These are phyloP conservation scores for Parnassius mnemosyne DNA, from an alignment of 2,888 invertebrate genomes.

Conservation along the genomic window DNA sequence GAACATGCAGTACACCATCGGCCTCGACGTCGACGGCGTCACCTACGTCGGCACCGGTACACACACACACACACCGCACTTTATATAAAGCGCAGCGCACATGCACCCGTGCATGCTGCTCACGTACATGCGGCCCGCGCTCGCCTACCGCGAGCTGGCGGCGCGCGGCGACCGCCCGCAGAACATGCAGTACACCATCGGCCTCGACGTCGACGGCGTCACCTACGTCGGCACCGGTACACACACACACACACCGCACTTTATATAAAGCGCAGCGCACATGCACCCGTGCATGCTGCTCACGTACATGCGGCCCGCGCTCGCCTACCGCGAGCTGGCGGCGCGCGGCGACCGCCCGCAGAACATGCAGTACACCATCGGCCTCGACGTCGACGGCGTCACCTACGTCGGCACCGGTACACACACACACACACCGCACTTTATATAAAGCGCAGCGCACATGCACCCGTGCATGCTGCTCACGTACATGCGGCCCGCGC, in stretches of 20 bases:
- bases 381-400: constrained; percentile 82
- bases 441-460: constrained; percentile 79
- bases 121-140: constrained; percentile 86
- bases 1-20: constrained; percentile 84
- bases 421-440: too few species aligned
- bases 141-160: constrained; percentile 65
- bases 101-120: constrained; percentile 91
- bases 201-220: constrained; percentile 82
- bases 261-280: constrained; percentile 79
- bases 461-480: constrained; percentile 91
- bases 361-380: constrained; percentile 84
- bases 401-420: constrained; percentile 83
- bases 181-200: constrained; percentile 84
- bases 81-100: constrained; percentile 79
- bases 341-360: constrained; percentile 82
- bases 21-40: constrained; percentile 82
- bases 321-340: constrained; percentile 65
- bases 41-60: constrained; percentile 83
- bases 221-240: constrained; percentile 83
- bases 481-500: constrained; percentile 86
- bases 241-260: too few species aligned
- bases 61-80: too few species aligned
- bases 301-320: constrained; percentile 86
- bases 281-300: constrained; percentile 91
- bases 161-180: constrained; percentile 82